phyloP scores from a whole-genome alignment of 2,113 vertebrate genomes.

The Pandion haliaetus region DNA sequence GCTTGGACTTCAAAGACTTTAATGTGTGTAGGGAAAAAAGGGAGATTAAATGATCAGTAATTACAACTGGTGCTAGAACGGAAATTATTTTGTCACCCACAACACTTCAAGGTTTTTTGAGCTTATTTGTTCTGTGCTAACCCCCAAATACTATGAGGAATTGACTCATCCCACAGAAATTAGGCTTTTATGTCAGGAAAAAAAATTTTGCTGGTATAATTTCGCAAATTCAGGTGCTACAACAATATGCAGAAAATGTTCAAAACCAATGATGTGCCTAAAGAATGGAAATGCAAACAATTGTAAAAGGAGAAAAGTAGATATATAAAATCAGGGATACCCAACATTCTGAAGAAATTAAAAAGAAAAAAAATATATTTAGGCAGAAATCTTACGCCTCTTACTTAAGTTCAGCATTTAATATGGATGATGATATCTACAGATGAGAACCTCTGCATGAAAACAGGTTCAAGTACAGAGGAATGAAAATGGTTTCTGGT shows the following conservation, averaged over 20 bases:
- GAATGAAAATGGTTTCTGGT: not conserved
- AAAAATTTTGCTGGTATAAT: not conserved
- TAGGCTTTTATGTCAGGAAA: not conserved
- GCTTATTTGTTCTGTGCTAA: not conserved
- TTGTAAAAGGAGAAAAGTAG: not conserved
- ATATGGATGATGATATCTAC: not conserved
- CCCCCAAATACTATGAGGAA: not conserved
- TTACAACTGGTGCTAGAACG: not conserved
- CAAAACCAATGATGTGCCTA: not conserved
- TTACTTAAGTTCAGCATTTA: not conserved
- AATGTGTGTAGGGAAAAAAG: not conserved
- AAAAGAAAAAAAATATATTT: not conserved
- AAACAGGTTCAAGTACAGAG: not conserved
- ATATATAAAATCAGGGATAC: not conserved
- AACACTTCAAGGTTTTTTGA: not conserved
- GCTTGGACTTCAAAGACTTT: not conserved
- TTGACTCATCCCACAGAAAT: not conserved
- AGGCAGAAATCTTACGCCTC: not conserved
- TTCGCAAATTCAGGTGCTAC: not conserved
- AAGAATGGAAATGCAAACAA: not conserved
- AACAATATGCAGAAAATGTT: not conserved
- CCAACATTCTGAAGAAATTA: not conserved
- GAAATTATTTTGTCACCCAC: not conserved
- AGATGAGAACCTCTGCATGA: not conserved
- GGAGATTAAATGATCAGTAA: not conserved